Evolutionary conservation across 1,140 invertebrate species (phyloP), one percentile per base, ranked within the genome.

Genomic region (Drosophila repletoides): DNA sequence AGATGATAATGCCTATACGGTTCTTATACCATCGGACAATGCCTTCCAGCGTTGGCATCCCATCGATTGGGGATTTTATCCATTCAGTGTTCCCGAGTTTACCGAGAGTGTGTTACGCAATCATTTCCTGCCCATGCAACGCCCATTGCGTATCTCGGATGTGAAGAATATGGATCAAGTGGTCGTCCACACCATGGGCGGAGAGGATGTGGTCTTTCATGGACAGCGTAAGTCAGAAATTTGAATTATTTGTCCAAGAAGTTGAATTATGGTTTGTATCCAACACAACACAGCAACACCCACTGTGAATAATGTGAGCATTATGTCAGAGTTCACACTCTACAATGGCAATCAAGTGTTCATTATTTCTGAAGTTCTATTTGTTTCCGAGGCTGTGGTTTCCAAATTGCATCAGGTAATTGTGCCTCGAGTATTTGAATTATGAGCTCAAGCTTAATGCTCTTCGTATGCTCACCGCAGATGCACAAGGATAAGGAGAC

Each of bases 61-160:
- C 29, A 94, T 94, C 60, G 93, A 94, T 87, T 94, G 93, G 93
- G 93, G 93, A 26, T 94, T 94, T 89, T 94, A 94, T 86, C 93
- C 93, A 2, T 94, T 94, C 81, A 92, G 92, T 65, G 93, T 94
- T 24, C 92, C 92, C 6, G 93, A 93, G 75, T 94, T 94, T 72
- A 93, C 93, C 5, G 92, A 93, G 74, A 91, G 90, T 53, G 90
- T 93, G 36, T 91, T 94, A 48, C 90, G 92, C 26, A 94, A 94
- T 86, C 93, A 94, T 74, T 93, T 94, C 79, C 89, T 94, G 10
- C 90, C 91, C 43, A 93, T 92, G 91, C 84, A 92, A 68, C 88
- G 74, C 3, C 89, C 88, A 2, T 34, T 93, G 24, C 91, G 91
- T 55, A 92, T 93, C 64, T 91, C 93, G 19, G 90, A 90, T 26